Evolutionary conservation across 2,797 vertebrate species (phyloP), one percentile per base, ranked within the genome.

Genomic region (Cirrhinus mrigala): DNA sequence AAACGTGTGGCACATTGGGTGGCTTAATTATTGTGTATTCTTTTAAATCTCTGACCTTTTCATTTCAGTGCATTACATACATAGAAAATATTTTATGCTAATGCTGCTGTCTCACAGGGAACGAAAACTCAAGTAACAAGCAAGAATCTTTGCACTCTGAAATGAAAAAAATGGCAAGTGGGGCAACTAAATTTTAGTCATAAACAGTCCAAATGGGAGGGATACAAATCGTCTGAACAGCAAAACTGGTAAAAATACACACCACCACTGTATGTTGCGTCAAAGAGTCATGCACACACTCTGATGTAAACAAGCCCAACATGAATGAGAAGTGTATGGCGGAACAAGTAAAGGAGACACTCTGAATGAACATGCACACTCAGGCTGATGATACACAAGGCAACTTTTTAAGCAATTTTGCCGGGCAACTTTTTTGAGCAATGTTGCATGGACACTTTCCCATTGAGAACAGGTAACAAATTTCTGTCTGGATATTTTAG

Each of bases 1-100:
- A 9, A 73, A 73, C 1, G 5, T 73, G 40, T 24, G 40, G 3
- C 11, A 78, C 20, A 24, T 24, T 40, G 22, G 44, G 0, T 29
- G 15, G 16, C 27, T 18, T 66, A 9, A 66, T 33, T 52, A 68
- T 80, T 69, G 40, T 54, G 48, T 68, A 54, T 54, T 81, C 14
- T 69, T 81, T 81, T 24, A 70, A 69, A 70, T 56, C 29, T 71
- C 50, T 81, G 66, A 81, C 27, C 66, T 81, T 81, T 81, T 54
- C n/a, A 44, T 81, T 9, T 40, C 4, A 69, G 27, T 27, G 62
- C 77, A 78, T 33, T 79, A 29, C 40, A 50, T 18, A 6, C 60
- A 79, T 7, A 64, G n/a, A 18, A 48, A 27, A n/a, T 0, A 24
- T 24, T 24, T 44, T 2, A 37, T 66, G 16, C 46, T 33, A 54